Evolutionary conservation across 1,140 invertebrate species (phyloP), one percentile per base, ranked within the genome.

Genomic region (Drosophila kanapiae): DNA sequence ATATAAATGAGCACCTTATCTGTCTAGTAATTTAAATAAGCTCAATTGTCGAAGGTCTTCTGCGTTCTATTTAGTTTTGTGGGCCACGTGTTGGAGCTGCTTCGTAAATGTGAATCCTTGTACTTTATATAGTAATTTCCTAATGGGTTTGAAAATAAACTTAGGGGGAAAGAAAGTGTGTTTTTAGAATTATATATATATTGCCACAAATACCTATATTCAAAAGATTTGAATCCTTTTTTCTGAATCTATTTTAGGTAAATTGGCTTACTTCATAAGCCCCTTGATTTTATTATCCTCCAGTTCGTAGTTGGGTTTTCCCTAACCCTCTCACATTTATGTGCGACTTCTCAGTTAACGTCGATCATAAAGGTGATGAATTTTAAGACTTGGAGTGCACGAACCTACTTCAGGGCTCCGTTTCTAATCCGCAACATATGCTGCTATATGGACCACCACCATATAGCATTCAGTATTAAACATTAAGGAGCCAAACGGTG

Each of bases 361-460:
- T 74, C 68, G 31, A 42, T 74, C 70, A 72, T 60, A 60, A 70
- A 74, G 45, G 31, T 74, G 70, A 60, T 72, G 68, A 16, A 72
- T 72, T 49, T 40, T 45, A 38, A 40, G 31, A 37, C 23, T 49
- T 13, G 6, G 35, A 59, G 53, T 29, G 31, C 31, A 35, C 37
- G 2, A 49, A 40, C 18, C 38, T 0, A 37, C 18, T 27, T 35
- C 27, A 8, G 48, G 53, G 71, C 60, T 84, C 54, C 80, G 80
- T 90, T 90, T 90, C 84, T 87, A 87, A 88, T 87, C 84, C 82
- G 58, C 68, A 76, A 64, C 84, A 87, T 80, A 87, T 87, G 84
- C 80, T 59, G 53, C 53, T 56, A 56, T 56, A 8, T 14, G 13
- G 27, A 13, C 10, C 51, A 60, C 61, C 61, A 59, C 35, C 51